A percentile compares a stretch with the other conserved stretches of the same genome.
These are phyloP conservation scores for Aspidapion aeneum DNA, from an alignment of 2,888 invertebrate genomes.

Conservation along the genomic window DNA sequence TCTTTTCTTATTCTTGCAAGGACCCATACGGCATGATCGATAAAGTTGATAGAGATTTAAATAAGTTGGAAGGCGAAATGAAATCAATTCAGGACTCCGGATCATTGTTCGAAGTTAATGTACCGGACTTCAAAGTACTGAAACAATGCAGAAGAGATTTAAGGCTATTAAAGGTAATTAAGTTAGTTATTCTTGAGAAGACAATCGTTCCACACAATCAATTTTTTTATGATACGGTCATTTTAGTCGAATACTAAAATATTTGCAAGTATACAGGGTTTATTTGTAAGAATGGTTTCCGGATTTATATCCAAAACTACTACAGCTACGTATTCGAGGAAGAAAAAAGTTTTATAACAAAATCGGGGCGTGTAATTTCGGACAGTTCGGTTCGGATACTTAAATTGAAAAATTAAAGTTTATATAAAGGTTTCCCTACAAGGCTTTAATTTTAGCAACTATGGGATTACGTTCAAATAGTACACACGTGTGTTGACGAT, in stretches of 20 bases:
- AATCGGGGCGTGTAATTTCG: too few relatives aligned
- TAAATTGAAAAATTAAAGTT: too few relatives aligned
- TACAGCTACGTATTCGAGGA: too few relatives aligned
- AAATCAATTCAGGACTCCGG: conserved; percentile 83
- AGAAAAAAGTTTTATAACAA: too few relatives aligned
- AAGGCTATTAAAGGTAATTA: conserved; percentile 74
- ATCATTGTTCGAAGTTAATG: conserved; percentile 89
- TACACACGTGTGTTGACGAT: conserved; percentile 87
- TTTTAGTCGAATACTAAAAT: too few relatives aligned
- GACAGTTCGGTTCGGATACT: too few relatives aligned
- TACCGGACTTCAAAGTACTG: conserved; percentile 90
- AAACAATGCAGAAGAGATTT: conserved; percentile 91
- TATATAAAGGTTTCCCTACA: conserved; percentile 17
- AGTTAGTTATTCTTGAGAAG: conserved; percentile 3
- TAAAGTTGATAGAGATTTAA: conserved; percentile 73
- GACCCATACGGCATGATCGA: conserved; percentile 75
- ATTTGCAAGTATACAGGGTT: too few relatives aligned
- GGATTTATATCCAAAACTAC: too few relatives aligned
- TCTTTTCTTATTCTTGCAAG: conserved; percentile 71
- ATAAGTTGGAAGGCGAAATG: conserved; percentile 84
- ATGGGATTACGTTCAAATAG: conserved; percentile 93
- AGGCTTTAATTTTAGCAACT: conserved; percentile 65
- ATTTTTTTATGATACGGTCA: too few relatives aligned
- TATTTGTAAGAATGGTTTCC: background rate
- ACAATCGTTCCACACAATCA: too few relatives aligned